phyloP scores from a whole-genome alignment of 2,888 invertebrate species.

The Lysandra coridon region DNA sequence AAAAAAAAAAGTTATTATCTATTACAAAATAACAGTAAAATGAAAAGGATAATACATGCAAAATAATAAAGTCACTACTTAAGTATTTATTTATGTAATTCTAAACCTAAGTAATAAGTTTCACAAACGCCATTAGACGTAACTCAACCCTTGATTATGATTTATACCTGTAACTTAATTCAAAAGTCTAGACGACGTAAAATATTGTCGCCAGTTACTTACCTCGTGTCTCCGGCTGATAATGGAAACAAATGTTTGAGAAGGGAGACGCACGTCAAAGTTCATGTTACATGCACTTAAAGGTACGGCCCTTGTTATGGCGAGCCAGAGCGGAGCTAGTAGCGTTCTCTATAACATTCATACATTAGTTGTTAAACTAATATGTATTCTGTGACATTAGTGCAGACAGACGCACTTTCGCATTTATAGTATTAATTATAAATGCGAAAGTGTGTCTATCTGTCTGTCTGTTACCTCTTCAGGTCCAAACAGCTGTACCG shows the following conservation, averaged over 20 bases:
- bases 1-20: too few relatives aligned
- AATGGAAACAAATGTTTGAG: constrained; percentile 26
- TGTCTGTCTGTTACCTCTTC: too few relatives aligned
- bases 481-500: too few relatives aligned
- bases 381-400: too few relatives aligned
- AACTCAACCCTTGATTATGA: not conserved
- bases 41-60: too few relatives aligned
- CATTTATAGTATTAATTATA: too few relatives aligned
- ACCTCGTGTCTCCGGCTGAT: not conserved
- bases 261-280: constrained; percentile 1
- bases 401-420: too few relatives aligned
- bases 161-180: not conserved
- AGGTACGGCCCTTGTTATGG: not conserved
- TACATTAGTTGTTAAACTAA: too few relatives aligned
- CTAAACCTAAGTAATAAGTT: not conserved
- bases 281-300: constrained; percentile 18
- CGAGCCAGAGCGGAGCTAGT: not conserved
- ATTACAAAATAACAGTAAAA: too few relatives aligned
- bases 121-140: not conserved
- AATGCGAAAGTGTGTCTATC: too few relatives aligned
- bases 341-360: too few relatives aligned
- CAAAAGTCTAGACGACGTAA: constrained; percentile 11
- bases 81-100: not conserved
- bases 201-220: not conserved
- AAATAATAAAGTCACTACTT: not conserved